phyloP scores from a whole-genome alignment of 2,797 vertebrate genomes.

The Lepus oiostolus region DNA sequence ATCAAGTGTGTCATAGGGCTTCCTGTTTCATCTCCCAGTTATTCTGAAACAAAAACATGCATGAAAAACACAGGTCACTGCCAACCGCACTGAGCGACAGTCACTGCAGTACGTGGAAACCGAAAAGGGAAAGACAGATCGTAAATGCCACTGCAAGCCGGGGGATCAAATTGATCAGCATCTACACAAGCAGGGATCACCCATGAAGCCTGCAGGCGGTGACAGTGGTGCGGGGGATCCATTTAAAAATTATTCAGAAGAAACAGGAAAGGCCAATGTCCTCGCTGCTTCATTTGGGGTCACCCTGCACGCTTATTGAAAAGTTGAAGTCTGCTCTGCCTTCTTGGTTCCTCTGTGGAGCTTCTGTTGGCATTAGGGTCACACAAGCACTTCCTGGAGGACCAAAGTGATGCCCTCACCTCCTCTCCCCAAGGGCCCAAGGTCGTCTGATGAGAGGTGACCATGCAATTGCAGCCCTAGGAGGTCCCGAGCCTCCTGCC shows the following conservation, averaged over 20 bases:
- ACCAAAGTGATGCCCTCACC: not conserved
- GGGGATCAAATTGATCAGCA: slow-evolving; percentile 47
- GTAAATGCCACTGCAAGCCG: not conserved
- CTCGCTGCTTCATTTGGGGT: not conserved
- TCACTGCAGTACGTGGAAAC: slow-evolving; percentile 70
- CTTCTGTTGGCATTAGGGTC: not conserved
- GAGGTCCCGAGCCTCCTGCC: not conserved
- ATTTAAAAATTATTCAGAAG: slow-evolving; percentile 55
- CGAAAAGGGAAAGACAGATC: slow-evolving; percentile 73
- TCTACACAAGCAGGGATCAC: slow-evolving; percentile 46
- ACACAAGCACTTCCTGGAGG: not conserved
- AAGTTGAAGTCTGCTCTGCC: not conserved
- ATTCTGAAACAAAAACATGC: slow-evolving; percentile 87
- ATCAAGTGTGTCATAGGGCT: slow-evolving; percentile 82
- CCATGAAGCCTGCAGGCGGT: not conserved
- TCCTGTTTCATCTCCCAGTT: slow-evolving; percentile 87
- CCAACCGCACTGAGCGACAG: slow-evolving; percentile 72
- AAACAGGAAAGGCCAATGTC: not conserved
- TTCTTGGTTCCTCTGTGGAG: not conserved
- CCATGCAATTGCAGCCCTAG: not conserved
- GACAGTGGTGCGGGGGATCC: not conserved
- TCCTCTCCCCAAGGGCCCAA: not conserved
- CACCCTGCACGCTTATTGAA: not conserved
- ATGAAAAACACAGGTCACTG: slow-evolving; percentile 85
- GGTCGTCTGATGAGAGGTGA: not conserved